A percentile compares a stretch with the other conserved stretches of the same genome.
phyloP scores from a whole-genome alignment of 2,113 vertebrate genomes.

The Mobula birostris region DNA sequence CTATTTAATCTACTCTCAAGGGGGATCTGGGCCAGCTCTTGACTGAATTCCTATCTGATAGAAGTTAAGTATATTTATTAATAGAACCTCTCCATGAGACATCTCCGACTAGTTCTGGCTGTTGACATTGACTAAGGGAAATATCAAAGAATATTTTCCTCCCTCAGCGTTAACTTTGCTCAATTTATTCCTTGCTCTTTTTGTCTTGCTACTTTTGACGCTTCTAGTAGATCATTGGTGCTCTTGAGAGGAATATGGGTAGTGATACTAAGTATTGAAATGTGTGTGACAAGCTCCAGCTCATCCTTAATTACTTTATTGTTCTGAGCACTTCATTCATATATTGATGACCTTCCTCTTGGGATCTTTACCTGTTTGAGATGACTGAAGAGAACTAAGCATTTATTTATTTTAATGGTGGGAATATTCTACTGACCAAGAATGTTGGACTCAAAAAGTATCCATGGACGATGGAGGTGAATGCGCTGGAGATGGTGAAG shows the following conservation, averaged over 20 bases:
- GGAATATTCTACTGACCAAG: background rate
- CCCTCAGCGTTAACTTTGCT: background rate
- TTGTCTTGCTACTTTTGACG: background rate
- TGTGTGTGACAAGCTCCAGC: background rate
- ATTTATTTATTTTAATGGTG: background rate
- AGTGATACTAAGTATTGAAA: background rate
- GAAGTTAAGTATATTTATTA: background rate
- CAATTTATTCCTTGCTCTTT: too few species aligned
- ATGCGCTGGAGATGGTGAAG: too few species aligned
- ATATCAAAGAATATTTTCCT: background rate
- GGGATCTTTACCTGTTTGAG: background rate
- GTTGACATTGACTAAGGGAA: background rate
- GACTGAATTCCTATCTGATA: background rate
- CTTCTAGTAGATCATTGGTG: background rate
- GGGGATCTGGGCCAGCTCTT: background rate
- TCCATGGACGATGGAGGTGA: background rate
- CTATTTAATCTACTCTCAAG: background rate
- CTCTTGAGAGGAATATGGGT: background rate
- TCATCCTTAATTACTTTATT: background rate
- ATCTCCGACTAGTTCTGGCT: background rate
- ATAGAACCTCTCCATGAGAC: background rate
- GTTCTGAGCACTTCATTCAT: too few species aligned
- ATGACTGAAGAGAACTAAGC: background rate
- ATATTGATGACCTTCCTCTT: background rate
- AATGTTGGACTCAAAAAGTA: background rate